Evolutionary conservation across 2,113 vertebrate genomes (phyloP).

Genomic region (Motacilla alba): DNA sequence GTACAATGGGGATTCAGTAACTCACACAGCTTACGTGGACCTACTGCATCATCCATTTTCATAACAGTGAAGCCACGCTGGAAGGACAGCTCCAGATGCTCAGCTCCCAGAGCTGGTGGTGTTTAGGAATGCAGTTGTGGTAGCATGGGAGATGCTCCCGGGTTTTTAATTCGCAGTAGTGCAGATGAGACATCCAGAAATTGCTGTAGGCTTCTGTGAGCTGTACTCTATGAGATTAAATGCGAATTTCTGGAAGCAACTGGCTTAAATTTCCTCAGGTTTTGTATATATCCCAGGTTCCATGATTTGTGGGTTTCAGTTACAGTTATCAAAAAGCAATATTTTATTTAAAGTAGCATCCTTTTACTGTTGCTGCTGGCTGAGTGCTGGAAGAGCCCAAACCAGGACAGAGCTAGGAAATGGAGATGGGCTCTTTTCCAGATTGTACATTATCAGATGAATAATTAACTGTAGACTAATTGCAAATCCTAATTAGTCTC

Average conservation of each 20-base stretch:
- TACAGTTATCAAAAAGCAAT: not conserved
- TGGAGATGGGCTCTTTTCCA: constrained; percentile 26
- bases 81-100: not conserved
- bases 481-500: constrained; percentile 29
- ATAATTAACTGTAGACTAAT: constrained; percentile 56
- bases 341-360: not conserved
- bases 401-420: not conserved
- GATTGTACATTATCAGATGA: constrained; percentile 37
- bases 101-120: not conserved
- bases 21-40: not conserved
- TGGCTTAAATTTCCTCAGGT: not conserved
- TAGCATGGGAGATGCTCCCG: not conserved
- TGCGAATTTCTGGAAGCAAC: not conserved
- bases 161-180: not conserved
- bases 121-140: not conserved
- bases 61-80: accelerated
- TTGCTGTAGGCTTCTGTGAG: not conserved
- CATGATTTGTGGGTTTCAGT: not conserved
- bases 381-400: not conserved
- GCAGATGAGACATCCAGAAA: not conserved
- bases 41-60: not conserved
- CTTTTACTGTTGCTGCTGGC: not conserved
- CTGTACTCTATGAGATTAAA: not conserved
- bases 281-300: not conserved
- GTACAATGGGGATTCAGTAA: not conserved